Conservation (phyloP, 2,888 invertebrate genomes). For the Blastobasis lacticolella region DNA sequence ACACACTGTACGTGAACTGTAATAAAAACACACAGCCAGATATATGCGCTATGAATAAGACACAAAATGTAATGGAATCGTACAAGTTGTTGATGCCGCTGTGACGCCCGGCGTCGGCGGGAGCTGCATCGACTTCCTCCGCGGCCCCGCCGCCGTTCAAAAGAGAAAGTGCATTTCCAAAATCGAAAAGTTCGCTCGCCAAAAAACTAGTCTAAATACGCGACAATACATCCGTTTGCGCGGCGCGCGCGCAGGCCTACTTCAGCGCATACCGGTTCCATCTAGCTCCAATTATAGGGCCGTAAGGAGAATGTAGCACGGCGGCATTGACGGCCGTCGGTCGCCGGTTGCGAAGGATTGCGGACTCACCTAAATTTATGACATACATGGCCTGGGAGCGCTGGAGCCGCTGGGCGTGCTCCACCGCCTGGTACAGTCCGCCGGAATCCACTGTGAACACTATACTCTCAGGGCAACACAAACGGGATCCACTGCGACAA, state of each 20-base stretch:
- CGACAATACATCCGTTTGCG: slow-evolving; percentile 14
- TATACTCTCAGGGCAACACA: slow-evolving; percentile 48
- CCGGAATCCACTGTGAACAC: slow-evolving; percentile 71
- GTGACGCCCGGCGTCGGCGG: slow-evolving; percentile 5
- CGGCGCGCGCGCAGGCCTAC: slow-evolving; percentile 20
- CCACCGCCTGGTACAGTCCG: slow-evolving; percentile 67
- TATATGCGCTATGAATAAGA: slow-evolving; percentile 57
- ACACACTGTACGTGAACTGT: slow-evolving; percentile 65
- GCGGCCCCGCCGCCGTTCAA: slow-evolving; percentile 20
- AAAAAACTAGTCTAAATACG: slow-evolving; percentile 35
- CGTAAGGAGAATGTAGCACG: slow-evolving; percentile 42
- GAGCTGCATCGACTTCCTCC: slow-evolving; percentile 5
- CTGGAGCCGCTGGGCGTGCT: slow-evolving; percentile 68
- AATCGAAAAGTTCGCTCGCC: slow-evolving; percentile 14
- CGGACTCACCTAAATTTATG: slow-evolving; percentile 73
- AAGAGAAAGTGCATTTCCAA: slow-evolving; percentile 43
- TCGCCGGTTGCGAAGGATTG: slow-evolving; percentile 38
- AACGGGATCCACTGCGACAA: slow-evolving; percentile 55
- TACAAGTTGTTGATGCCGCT: slow-evolving; percentile 43
- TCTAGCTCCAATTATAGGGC: slow-evolving; percentile 58
- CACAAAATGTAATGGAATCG: slow-evolving; percentile 59
- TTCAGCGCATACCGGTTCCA: slow-evolving; percentile 50
- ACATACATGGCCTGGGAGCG: slow-evolving; percentile 74
- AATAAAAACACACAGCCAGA: slow-evolving; percentile 65
- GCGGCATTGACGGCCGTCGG: slow-evolving; percentile 14